phyloP scores from a whole-genome alignment of 2,797 vertebrate species.

The Novumbra hubbsi region DNA sequence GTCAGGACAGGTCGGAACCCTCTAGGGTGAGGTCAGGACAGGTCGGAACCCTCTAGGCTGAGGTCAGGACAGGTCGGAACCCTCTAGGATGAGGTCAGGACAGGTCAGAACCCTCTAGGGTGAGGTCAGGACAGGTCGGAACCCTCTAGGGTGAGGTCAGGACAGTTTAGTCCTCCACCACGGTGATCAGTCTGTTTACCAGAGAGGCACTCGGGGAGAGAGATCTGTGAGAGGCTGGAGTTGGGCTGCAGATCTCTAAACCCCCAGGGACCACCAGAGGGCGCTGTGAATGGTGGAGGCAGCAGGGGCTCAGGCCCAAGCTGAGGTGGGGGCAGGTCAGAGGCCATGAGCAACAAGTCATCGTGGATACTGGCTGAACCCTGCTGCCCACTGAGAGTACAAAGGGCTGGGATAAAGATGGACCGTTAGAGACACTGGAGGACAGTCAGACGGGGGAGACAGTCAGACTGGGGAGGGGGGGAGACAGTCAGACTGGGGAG shows the following conservation, averaged over 20 bases:
- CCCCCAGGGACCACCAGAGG: conserved; percentile 30
- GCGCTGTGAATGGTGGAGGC: conserved; percentile 22
- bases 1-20: too few relatives aligned
- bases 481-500: conserved; percentile 11
- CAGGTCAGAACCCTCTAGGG: background rate
- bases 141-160: background rate
- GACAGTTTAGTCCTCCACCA: background rate
- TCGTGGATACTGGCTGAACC: conserved; percentile 37
- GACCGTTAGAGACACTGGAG: background rate
- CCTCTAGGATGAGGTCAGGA: background rate
- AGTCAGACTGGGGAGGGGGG: background rate
- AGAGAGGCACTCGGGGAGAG: conserved; percentile 48
- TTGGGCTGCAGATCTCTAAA: conserved; percentile 32
- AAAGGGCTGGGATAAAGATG: conserved; percentile 38
- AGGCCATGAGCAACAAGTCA: conserved; percentile 61
- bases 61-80: too few relatives aligned
- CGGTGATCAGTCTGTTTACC: conserved; percentile 51
- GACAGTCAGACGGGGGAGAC: background rate
- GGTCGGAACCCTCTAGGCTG: too few relatives aligned
- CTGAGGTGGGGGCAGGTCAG: conserved; percentile 34
- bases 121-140: background rate
- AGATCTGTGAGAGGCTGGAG: conserved; percentile 30
- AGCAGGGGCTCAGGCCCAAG: conserved; percentile 17
- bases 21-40: too few relatives aligned
- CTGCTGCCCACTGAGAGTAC: conserved; percentile 38